Evolutionary conservation across 2,113 vertebrate genomes (phyloP).

Genomic region (Malurus elegans): DNA sequence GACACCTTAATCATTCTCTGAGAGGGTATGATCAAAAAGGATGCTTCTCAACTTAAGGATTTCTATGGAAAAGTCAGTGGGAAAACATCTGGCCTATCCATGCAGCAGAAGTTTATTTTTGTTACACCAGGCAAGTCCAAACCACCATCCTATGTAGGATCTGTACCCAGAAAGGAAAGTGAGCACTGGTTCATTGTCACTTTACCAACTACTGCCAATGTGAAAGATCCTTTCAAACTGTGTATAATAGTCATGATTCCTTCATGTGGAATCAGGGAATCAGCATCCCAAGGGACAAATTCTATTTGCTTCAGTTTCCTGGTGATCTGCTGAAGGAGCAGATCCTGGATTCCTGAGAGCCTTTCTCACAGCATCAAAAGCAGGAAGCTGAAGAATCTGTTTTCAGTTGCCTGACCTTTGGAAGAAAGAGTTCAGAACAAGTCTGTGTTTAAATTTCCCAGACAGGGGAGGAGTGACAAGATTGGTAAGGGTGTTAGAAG

Average conservation of each 20-base stretch:
- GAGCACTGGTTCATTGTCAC: neutral
- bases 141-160: neutral
- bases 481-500: neutral
- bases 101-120: neutral
- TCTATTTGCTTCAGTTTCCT: neutral
- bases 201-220: neutral
- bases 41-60: neutral
- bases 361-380: neutral
- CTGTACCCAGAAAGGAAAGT: neutral
- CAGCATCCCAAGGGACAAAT: neutral
- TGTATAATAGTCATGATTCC: neutral
- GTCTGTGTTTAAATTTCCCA: neutral
- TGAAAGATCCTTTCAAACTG: neutral
- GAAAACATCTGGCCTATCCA: neutral
- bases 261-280: neutral
- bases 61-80: neutral
- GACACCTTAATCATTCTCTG: neutral
- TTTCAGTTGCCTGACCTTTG: neutral
- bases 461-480: neutral
- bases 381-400: neutral
- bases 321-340: neutral
- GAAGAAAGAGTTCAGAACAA: neutral
- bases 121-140: neutral
- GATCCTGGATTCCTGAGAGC: neutral
- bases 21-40: neutral